phyloP scores from a whole-genome alignment of 2,797 vertebrate species.

The Limnodromus scolopaceus region DNA sequence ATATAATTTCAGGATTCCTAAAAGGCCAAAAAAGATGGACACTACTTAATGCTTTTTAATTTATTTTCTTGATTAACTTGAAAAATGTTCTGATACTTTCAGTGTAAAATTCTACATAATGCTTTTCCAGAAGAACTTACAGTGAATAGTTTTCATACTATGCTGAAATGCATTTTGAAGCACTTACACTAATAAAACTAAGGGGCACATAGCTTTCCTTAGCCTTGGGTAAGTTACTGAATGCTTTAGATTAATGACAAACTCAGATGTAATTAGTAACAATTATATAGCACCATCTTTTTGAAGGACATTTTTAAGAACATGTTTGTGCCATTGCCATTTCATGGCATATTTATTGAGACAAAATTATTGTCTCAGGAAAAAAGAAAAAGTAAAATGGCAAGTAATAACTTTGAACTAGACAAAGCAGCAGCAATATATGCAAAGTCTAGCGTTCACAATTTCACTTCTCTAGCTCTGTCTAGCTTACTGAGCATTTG shows the following conservation, averaged over 20 bases:
- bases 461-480: background rate
- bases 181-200: background rate
- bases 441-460: accelerated
- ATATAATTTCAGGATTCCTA: background rate
- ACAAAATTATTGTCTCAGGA: background rate
- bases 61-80: background rate
- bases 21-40: background rate
- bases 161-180: background rate
- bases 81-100: background rate
- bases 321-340: background rate
- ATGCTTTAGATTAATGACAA: background rate
- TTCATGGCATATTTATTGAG: background rate
- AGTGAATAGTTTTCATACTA: background rate
- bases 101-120: background rate
- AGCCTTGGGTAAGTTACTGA: background rate
- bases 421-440: background rate
- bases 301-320: background rate
- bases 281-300: background rate
- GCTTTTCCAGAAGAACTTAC: background rate
- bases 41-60: background rate
- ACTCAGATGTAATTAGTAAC: background rate
- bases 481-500: background rate
- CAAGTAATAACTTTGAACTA: background rate
- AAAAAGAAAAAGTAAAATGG: background rate
- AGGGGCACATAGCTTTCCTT: background rate